A percentile compares a stretch with the other conserved stretches of the same genome.
These are phyloP conservation scores for Oceanodroma tethys DNA, from an alignment of 2,113 vertebrate genomes.

Conservation along the genomic window DNA sequence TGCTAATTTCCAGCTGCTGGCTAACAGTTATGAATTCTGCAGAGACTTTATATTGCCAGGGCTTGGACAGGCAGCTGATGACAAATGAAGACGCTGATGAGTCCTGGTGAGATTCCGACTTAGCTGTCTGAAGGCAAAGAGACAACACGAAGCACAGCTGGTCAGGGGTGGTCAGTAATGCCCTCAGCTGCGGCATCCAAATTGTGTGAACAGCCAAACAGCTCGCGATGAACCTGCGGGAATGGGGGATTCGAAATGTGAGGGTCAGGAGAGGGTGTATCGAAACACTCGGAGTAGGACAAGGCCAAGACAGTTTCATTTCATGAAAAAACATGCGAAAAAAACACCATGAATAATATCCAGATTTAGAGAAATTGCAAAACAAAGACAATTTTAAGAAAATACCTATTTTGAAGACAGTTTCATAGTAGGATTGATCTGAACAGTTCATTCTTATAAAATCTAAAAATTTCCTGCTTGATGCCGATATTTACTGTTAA, in stretches of 20 bases:
- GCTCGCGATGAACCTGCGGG: rapidly evolving
- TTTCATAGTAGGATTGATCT: not conserved
- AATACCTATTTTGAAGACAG: not conserved
- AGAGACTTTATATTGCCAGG: not conserved
- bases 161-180: not conserved
- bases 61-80: not conserved
- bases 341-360: not conserved
- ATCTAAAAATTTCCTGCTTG: not conserved
- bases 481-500: not conserved
- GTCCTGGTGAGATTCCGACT: not conserved
- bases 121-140: not conserved
- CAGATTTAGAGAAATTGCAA: not conserved
- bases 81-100: not conserved
- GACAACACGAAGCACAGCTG: rapidly evolving
- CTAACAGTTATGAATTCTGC: not conserved
- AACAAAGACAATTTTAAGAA: not conserved
- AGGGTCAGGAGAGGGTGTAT: not conserved
- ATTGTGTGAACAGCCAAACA: not conserved
- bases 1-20: not conserved
- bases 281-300: not conserved
- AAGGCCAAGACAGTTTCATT: not conserved
- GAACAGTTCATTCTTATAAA: not conserved
- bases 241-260: not conserved
- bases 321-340: not conserved
- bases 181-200: not conserved